A percentile compares a stretch with the other conserved stretches of the same genome.
These are phyloP conservation scores for Metacarcinus magister DNA, from an alignment of 2,888 invertebrate species.

Conservation along the genomic window DNA sequence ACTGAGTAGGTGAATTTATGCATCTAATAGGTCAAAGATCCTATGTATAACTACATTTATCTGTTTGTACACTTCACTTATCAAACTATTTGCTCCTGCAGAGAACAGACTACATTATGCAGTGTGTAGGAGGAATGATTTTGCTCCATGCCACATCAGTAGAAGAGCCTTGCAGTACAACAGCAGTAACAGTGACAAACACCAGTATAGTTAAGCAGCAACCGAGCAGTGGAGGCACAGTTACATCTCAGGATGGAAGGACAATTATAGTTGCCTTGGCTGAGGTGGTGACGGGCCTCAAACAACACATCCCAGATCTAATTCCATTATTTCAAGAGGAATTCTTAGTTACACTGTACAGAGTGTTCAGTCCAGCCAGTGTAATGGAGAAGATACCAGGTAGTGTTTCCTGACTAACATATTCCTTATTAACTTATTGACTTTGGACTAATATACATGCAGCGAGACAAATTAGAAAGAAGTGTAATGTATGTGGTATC, in stretches of 20 bases:
- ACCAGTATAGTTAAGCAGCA: not conserved
- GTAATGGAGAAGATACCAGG: constrained; percentile 64
- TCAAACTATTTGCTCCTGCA: constrained; percentile 13
- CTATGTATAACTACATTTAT: not conserved
- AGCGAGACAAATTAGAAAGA: not conserved
- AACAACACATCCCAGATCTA: constrained; percentile 58
- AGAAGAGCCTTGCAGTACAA: not conserved
- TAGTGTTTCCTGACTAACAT: not conserved
- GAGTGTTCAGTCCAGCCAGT: constrained; percentile 23
- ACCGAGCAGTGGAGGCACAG: not conserved
- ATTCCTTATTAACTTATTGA: not conserved
- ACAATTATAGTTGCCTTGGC: not conserved
- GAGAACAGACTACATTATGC: constrained; percentile 74
- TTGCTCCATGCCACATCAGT: not conserved
- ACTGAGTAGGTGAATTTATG: not conserved
- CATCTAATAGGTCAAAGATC: not conserved
- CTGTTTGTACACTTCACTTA: not conserved
- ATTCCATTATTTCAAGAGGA: constrained; percentile 61
- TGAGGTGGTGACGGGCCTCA: not conserved
- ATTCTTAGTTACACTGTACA: constrained; percentile 49
- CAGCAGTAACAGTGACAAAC: not conserved
- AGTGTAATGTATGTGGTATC: not conserved
- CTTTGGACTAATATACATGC: not conserved
- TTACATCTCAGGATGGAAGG: not conserved
- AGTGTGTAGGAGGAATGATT: constrained; percentile 67